Evolutionary conservation across 2,113 vertebrate genomes (phyloP).

Genomic region (Antechinus flavipes): DNA sequence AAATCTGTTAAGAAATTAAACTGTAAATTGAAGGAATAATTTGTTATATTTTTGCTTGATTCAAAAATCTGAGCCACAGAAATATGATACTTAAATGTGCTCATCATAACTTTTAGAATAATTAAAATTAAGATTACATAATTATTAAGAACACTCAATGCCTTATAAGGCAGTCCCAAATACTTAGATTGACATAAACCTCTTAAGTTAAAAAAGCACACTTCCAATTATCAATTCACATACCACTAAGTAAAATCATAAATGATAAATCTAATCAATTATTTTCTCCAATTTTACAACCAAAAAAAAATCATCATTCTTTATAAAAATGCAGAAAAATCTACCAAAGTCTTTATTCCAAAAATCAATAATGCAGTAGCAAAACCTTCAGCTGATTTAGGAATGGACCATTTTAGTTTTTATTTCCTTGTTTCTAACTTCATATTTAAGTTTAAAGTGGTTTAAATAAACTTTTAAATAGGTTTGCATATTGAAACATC

Average conservation of each 20-base stretch:
- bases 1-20: neutral
- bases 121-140: conserved; percentile 40
- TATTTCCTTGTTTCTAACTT: conserved; percentile 59
- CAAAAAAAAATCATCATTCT: conserved; percentile 36
- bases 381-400: conserved; percentile 74
- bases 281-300: conserved; percentile 15
- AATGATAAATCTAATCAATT: conserved; percentile 45
- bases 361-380: conserved; percentile 82
- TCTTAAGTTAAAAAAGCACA: conserved; percentile 16
- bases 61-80: neutral
- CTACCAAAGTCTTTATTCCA: conserved; percentile 31
- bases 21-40: neutral
- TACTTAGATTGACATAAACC: neutral
- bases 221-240: conserved; percentile 9
- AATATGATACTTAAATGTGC: conserved; percentile 4
- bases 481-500: conserved; percentile 16
- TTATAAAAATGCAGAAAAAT: conserved; percentile 32
- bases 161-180: neutral
- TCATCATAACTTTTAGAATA: conserved; percentile 54
- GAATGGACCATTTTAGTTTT: conserved; percentile 64
- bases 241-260: conserved; percentile 31
- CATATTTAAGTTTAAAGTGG: conserved; percentile 37
- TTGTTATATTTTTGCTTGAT: neutral
- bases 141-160: conserved; percentile 10
- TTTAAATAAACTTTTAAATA: conserved; percentile 44